These are phyloP conservation scores for Trogon surrucura DNA, from an alignment of 2,113 vertebrate species.

Conservation along the genomic window DNA sequence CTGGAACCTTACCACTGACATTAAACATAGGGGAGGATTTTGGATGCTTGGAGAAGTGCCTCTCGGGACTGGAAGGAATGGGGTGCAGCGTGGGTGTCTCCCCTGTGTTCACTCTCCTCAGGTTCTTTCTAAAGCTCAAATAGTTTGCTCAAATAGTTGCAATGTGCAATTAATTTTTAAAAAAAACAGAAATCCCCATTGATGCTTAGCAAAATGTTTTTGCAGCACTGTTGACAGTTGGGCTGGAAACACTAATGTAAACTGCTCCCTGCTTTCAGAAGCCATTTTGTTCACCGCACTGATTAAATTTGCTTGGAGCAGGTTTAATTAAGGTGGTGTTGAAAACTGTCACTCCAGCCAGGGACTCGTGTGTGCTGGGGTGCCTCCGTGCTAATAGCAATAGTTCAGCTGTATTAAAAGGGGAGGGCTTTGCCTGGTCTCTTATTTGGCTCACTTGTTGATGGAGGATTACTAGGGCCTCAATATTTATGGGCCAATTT, in stretches of 20 bases:
- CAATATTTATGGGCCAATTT: conserved; percentile 58
- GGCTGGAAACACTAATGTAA: neutral
- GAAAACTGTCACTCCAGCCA: neutral
- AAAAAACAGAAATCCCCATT: neutral
- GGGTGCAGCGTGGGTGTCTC: neutral
- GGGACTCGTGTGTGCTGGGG: neutral
- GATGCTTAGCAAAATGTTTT: conserved; percentile 21
- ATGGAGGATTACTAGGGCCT: neutral
- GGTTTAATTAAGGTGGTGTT: conserved; percentile 64
- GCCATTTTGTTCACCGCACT: neutral
- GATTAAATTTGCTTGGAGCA: conserved; percentile 58
- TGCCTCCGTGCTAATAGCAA: neutral
- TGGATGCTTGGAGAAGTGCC: neutral
- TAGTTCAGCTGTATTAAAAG: conserved; percentile 18
- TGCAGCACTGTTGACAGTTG: neutral
- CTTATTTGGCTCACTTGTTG: conserved; percentile 47
- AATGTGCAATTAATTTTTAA: neutral
- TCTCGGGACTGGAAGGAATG: neutral
- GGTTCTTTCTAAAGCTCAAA: neutral
- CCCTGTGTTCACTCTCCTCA: neutral
- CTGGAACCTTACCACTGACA: neutral
- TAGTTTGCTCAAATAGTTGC: neutral
- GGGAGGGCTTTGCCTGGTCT: neutral
- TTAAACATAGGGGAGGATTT: neutral
- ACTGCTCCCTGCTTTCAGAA: conserved; percentile 35